Base-by-base conservation (phyloP, 2,888 invertebrate genomes). In the Cecidostiba fungosa region DNA sequence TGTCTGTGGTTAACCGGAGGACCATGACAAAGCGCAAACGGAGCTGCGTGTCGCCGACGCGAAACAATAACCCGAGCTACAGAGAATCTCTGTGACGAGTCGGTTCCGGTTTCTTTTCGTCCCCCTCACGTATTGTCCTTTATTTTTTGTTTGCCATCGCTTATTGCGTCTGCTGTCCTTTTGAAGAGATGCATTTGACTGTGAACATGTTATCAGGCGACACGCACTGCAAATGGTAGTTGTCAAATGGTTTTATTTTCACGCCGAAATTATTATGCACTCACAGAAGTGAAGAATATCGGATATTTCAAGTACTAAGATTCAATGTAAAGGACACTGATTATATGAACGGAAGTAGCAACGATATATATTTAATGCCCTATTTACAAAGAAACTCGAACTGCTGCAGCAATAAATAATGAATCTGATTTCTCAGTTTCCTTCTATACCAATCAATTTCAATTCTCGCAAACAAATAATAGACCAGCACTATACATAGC, bases 1-100 rank as follows among this genome's bases (percentile, higher is more conserved):
- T 90, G 90, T 90, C 87, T 89, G 89, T 87, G 89, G 89, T 89
- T 89, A 90, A 89, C 89, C 89, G 88, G 88, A 88, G 88, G 88
- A 87, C 88, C 89, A 87, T 90, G 90, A 90, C 89, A 89, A 89
- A 90, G 89, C 70, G 73, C 39, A 43, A 62, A 39, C 89, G 89
- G 87, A 89, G 87, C 88, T 86, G 85, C 88, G 88, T 89, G 89
- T 89, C 89, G 88, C 88, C 87, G 83, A 88, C 87, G 87, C 88
- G 88, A 89, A 89, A 90, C 89, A 89, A 89, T 88, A 85, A 69
- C 70, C 66, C 79, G 43, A 39, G 39, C 19, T 6, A n/a, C 39
- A 10, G n/a, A 12, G 12, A 19, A 16, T 59, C 26, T 26, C 69
- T 78, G 82, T 79, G 85, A 87, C 85, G 83, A 83, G 78, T 50